These are phyloP conservation scores for Novumbra hubbsi DNA, from an alignment of 2,797 vertebrate species.

Conservation along the genomic window DNA sequence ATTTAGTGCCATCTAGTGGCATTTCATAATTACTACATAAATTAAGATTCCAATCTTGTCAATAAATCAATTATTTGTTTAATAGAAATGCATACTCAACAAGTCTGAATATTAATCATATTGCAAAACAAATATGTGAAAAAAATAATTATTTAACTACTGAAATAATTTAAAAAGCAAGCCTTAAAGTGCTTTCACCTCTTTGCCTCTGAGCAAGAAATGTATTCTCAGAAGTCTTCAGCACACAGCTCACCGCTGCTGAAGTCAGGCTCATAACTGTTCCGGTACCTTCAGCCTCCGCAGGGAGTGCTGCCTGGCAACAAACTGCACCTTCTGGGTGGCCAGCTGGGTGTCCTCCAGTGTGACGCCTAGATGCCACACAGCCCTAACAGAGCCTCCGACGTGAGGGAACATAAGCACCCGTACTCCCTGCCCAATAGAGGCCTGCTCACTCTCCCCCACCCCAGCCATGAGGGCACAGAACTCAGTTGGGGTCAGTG, in stretches of 20 bases:
- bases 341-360: conserved; percentile 73
- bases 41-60: neutral
- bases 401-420: conserved; percentile 77
- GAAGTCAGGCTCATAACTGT: neutral
- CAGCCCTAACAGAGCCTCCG: conserved; percentile 55
- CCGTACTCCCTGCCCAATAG: conserved; percentile 60
- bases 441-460: conserved; percentile 64
- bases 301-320: conserved; percentile 63
- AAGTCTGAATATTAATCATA: neutral
- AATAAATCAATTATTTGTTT: neutral
- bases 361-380: conserved; percentile 81
- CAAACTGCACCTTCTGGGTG: conserved; percentile 76
- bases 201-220: neutral
- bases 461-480: conserved; percentile 70
- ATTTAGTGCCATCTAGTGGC: conserved; percentile 14
- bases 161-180: neutral
- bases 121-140: neutral
- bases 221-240: neutral
- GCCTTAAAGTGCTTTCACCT: conserved; percentile 1
- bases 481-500: conserved; percentile 63
- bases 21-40: neutral
- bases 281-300: conserved; percentile 29
- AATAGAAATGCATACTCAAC: neutral
- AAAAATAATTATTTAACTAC: neutral
- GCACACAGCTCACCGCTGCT: neutral